Evolutionary conservation across 2,113 vertebrate species (phyloP).

Genomic region (Urocitellus parryii): DNA sequence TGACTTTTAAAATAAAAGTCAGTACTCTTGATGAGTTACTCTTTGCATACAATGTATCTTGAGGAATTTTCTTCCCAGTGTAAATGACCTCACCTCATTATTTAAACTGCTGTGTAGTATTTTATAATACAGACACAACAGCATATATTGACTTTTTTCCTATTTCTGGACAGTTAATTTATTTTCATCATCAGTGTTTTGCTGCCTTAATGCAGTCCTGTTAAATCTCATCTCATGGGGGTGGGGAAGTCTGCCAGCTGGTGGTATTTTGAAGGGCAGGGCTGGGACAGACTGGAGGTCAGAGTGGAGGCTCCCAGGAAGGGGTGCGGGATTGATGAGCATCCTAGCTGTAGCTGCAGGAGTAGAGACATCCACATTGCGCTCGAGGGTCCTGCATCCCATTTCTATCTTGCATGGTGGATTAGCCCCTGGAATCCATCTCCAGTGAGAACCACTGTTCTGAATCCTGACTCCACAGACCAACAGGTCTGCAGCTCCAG

Average conservation of each 20-base stretch:
- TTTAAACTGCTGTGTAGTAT: too few species aligned
- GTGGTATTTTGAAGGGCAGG: not conserved
- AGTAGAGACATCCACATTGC: rapidly evolving
- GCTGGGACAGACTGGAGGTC: not conserved
- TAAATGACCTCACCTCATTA: too few species aligned
- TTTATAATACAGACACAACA: not conserved
- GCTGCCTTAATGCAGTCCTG: not conserved
- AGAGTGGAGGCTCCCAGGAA: not conserved
- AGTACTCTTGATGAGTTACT: too few species aligned
- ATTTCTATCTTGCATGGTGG: not conserved
- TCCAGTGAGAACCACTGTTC: too few species aligned
- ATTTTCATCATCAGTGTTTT: not conserved
- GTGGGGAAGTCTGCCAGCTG: too few species aligned
- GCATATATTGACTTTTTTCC: too few species aligned
- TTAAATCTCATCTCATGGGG: not conserved
- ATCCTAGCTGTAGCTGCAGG: not conserved
- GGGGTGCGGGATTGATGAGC: rapidly evolving
- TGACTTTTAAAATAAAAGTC: too few species aligned
- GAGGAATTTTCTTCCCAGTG: too few species aligned
- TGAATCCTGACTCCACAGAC: rapidly evolving
- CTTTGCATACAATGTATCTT: too few species aligned
- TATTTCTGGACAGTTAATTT: not conserved
- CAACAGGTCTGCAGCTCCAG: too few species aligned
- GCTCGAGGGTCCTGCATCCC: rapidly evolving
- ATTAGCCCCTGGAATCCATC: rapidly evolving